Conservation (phyloP, 2,113 vertebrate genomes). For the Phainopepla nitens region DNA sequence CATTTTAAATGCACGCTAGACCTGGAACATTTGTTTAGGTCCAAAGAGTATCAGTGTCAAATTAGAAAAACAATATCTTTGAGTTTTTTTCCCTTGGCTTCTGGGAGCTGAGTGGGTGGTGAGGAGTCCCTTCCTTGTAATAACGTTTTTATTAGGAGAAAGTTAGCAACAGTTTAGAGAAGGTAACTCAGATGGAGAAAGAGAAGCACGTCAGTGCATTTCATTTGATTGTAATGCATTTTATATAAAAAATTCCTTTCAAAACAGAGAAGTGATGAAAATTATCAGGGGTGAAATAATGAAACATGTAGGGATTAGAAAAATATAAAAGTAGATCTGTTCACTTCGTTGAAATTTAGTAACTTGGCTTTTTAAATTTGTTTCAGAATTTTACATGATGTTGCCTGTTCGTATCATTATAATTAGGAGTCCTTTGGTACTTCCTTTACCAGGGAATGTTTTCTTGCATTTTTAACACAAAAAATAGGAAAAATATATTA, state of each 20-base stretch:
- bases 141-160: constrained; percentile 33
- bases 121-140: constrained; percentile 29
- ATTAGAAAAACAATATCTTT: constrained; percentile 41
- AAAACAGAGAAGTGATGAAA: not conserved
- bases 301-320: not conserved
- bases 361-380: not conserved
- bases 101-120: constrained; percentile 55
- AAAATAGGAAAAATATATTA: not conserved
- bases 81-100: constrained; percentile 36
- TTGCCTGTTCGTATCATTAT: not conserved
- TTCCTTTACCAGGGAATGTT: not conserved
- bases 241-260: not conserved
- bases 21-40: constrained; percentile 14
- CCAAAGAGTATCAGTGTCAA: constrained; percentile 27
- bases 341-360: constrained; percentile 21
- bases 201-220: not conserved
- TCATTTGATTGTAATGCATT: not conserved
- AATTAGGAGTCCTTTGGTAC: not conserved
- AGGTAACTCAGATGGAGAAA: not conserved
- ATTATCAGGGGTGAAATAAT: not conserved
- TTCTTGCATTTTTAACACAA: not conserved
- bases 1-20: constrained; percentile 6
- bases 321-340: not conserved
- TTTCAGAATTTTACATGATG: not conserved
- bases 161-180: not conserved